Evolutionary conservation across 2,797 vertebrate genomes (phyloP), one percentile per base, ranked within the genome.

Genomic region (Lophotriccus pileatus): DNA sequence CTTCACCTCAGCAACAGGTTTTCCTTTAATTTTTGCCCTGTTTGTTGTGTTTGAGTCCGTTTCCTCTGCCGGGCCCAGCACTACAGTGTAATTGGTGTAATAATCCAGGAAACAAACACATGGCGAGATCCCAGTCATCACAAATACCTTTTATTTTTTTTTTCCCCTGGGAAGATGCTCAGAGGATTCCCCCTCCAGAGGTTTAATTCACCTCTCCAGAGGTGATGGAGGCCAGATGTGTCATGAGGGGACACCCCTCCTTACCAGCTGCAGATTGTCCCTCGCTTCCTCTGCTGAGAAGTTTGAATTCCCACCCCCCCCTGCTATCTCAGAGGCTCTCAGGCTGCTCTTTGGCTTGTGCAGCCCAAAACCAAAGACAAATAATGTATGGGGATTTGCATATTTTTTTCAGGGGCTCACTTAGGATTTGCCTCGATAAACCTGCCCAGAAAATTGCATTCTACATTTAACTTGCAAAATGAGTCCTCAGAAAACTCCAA

Each of bases 231-330:
- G 76, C 94, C 95, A 96, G 84, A 88, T 94, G 87, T 46, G 91
- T 70, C 83, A 43, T 81, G 52, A 69, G 89, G 63, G 49, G 89
- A 83, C 52, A 23, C 84, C 72, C 82, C 91, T 85, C 55, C 55
- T 69, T 18, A 89, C 90, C 94, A 91, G 90, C 95, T 96, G 90
- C 89, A 86, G 41, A 73, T 28, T 59, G 83, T 95, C 93, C 88
- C 1, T 60, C 8, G 1, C 59, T 95, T 94, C 90, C 91, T 94
- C 83, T 30, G 4, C 91, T 86, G 66, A 77, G 84, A 43, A 83
- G 62, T 58, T 50, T n/a, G 60, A 59, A 75, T 94, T 87, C 87
- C 84, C 43, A 15, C 68, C 39, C 3, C 63, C 80, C 81, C 52
- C 79, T 87, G 81, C 9, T 62, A 23, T 32, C 70, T 60, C 75